Evolutionary conservation across 2,113 vertebrate species (phyloP).

Genomic region (Petromus typicus): DNA sequence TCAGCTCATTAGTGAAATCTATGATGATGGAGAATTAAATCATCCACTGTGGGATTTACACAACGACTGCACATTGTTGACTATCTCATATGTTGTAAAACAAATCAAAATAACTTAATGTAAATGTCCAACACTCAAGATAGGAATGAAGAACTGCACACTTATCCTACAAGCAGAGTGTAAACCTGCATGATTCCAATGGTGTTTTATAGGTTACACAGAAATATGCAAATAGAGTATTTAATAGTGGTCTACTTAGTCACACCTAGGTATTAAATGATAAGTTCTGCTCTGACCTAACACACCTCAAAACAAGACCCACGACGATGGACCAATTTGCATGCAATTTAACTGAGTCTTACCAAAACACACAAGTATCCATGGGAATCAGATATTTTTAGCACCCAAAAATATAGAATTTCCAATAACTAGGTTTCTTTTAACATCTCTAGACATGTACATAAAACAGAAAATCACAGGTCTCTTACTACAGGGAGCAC

Average conservation of each 20-base stretch:
- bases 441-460: neutral
- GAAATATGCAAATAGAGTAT: neutral
- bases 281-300: neutral
- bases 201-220: neutral
- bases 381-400: neutral
- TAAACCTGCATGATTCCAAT: neutral
- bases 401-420: neutral
- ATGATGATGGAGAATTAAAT: neutral
- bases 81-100: neutral
- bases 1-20: neutral
- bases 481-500: neutral
- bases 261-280: neutral
- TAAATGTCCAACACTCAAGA: neutral
- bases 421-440: neutral
- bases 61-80: neutral
- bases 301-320: neutral
- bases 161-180: neutral
- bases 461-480: neutral
- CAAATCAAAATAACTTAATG: neutral
- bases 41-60: neutral
- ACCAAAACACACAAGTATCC: neutral
- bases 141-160: neutral
- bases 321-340: neutral
- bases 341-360: neutral
- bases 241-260: neutral